phyloP scores from a whole-genome alignment of 2,888 invertebrate genomes.

The Octodonta nipae region DNA sequence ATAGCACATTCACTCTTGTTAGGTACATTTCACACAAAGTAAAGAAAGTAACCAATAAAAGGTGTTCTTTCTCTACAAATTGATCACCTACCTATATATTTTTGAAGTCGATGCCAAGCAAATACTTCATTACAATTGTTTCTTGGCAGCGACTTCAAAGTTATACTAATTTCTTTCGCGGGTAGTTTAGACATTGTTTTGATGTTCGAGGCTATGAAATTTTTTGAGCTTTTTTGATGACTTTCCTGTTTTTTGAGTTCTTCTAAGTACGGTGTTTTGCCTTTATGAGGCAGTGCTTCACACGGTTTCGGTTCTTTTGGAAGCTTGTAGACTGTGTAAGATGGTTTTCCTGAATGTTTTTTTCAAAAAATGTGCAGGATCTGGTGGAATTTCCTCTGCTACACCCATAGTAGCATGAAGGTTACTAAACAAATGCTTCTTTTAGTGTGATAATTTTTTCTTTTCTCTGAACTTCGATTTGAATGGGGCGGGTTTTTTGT shows the following conservation, averaged over 20 bases:
- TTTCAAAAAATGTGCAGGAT: conserved; percentile 49
- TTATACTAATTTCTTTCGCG: too few species aligned
- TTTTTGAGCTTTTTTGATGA: conserved; percentile 24
- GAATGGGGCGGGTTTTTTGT: conserved; percentile 38
- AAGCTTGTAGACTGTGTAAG: conserved; percentile 13
- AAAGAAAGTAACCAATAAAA: too few species aligned
- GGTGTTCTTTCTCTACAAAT: too few species aligned
- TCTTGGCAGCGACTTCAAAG: too few species aligned
- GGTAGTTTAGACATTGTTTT: conserved; percentile 41
- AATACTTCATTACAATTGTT: too few species aligned
- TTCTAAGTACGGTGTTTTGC: conserved; percentile 21
- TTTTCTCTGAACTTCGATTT: conserved; percentile 38
- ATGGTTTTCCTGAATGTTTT: conserved; percentile 36
- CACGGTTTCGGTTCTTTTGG: conserved; percentile 21
- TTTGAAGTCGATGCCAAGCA: too few species aligned
- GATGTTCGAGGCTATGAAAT: conserved; percentile 50
- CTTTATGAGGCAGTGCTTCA: conserved; percentile 26
- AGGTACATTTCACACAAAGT: too few species aligned
- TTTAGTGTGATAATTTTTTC: conserved; percentile 27
- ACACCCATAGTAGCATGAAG: conserved; percentile 53
- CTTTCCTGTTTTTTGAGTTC: conserved; percentile 18
- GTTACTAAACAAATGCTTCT: conserved; percentile 26
- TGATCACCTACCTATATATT: too few species aligned
- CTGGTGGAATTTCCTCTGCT: conserved; percentile 45
- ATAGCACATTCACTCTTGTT: too few species aligned